These are phyloP conservation scores for Orestias chungarensis DNA, from an alignment of 2,797 vertebrate species.

Conservation along the genomic window DNA sequence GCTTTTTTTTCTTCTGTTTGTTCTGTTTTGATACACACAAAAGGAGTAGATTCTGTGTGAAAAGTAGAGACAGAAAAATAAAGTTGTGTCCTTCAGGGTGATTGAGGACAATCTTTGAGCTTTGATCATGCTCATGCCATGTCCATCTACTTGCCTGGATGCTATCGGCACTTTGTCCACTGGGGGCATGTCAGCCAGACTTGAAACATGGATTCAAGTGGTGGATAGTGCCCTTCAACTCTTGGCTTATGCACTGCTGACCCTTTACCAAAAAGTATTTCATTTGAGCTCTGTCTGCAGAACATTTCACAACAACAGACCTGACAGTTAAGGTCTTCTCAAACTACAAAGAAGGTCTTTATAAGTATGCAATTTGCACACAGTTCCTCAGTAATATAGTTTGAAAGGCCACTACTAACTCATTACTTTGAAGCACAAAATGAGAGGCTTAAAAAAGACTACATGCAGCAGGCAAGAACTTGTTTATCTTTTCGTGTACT, in stretches of 20 bases:
- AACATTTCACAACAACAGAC: slow-evolving; percentile 58
- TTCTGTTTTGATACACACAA: slow-evolving; percentile 35
- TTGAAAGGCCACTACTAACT: slow-evolving; percentile 67
- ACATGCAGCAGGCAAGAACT: slow-evolving; percentile 46
- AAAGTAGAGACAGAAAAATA: slow-evolving; percentile 18
- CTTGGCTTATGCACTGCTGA: slow-evolving; percentile 56
- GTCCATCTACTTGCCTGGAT: slow-evolving; percentile 74
- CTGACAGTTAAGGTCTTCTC: slow-evolving; percentile 69
- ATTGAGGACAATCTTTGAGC: slow-evolving; percentile 72
- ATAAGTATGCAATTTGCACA: slow-evolving; percentile 65
- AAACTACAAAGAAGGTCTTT: slow-evolving; percentile 61
- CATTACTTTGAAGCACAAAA: slow-evolving; percentile 64
- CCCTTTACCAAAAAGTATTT: slow-evolving; percentile 52
- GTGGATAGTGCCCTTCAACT: slow-evolving; percentile 65
- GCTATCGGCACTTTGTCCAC: slow-evolving; percentile 73
- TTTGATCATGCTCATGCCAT: slow-evolving; percentile 74
- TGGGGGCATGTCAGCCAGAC: slow-evolving; percentile 66
- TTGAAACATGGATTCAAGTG: slow-evolving; percentile 62
- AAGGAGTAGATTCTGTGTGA: slow-evolving; percentile 19
- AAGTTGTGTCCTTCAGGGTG: slow-evolving; percentile 71
- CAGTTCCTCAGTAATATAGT: slow-evolving; percentile 50
- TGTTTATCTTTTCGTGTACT: neutral
- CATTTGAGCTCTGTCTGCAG: slow-evolving; percentile 47
- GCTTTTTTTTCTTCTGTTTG: slow-evolving; percentile 17
- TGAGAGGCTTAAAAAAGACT: slow-evolving; percentile 74